These are phyloP conservation scores for Turritopsis rubra DNA, from an alignment of 30 jellyfish, hydroid and myxozoan genomes.

Conservation along the genomic window DNA sequence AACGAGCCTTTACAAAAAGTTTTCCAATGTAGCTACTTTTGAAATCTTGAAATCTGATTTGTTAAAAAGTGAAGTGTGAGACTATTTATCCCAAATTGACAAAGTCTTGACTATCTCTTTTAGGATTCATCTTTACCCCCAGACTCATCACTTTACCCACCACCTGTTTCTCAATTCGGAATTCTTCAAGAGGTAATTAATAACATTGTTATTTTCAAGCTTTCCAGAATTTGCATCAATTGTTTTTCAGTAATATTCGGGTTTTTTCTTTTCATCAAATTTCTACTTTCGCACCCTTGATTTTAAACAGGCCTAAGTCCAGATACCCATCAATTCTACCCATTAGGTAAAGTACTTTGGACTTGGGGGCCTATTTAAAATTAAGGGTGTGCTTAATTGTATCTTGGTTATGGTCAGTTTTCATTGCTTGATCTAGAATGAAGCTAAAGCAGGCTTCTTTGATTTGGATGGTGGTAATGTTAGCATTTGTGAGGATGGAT, in stretches of 20 bases:
- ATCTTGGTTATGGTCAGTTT: neutral
- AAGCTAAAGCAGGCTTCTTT: conserved; percentile 65
- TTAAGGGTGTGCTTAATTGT: too few relatives aligned
- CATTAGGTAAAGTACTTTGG: too few relatives aligned
- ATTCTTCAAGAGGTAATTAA: conserved; percentile 5
- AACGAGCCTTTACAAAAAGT: neutral
- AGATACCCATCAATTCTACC: too few relatives aligned
- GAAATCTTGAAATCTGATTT: too few relatives aligned
- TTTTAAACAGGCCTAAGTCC: too few relatives aligned
- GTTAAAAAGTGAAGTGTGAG: too few relatives aligned
- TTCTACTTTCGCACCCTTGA: neutral
- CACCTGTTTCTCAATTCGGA: conserved; percentile 18
- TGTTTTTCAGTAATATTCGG: neutral
- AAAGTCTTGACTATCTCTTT: neutral
- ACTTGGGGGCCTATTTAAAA: too few relatives aligned
- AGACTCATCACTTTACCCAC: conserved; percentile 11
- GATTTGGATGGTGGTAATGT: conserved; percentile 47
- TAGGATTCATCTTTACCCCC: conserved; percentile 6
- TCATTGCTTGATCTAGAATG: conserved; percentile 32
- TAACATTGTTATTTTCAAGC: neutral
- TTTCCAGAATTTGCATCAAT: neutral
- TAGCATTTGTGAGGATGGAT: conserved; percentile 39
- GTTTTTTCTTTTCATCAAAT: neutral
- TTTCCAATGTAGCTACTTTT: too few relatives aligned
- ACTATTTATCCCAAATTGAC: neutral